A percentile compares a stretch with the other conserved stretches of the same genome.
Conservation (phyloP, 2,113 vertebrate species). For the Heterotis niloticus region DNA sequence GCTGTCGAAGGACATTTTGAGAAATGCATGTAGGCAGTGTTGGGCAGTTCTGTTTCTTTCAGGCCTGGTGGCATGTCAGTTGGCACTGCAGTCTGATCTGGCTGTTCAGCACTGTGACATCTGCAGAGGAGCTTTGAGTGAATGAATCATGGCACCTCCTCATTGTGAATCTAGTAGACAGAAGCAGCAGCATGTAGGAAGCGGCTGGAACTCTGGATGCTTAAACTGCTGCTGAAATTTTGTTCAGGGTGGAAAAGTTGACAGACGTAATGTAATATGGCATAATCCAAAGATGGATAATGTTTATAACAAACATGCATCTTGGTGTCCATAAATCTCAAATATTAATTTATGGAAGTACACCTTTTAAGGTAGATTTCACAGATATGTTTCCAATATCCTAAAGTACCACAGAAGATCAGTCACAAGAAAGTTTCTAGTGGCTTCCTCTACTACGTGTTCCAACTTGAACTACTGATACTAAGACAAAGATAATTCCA, state of each 20-base stretch:
- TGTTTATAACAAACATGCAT: not conserved
- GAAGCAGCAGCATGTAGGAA: not conserved
- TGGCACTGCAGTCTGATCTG: slow-evolving; percentile 11
- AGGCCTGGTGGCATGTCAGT: not conserved
- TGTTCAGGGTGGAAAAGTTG: not conserved
- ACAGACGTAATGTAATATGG: not conserved
- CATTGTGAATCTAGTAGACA: not conserved
- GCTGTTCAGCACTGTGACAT: slow-evolving; percentile 3
- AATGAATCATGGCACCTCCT: not conserved
- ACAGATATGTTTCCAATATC: too few species aligned
- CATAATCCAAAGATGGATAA: not conserved
- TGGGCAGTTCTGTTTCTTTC: not conserved
- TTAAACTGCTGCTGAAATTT: not conserved
- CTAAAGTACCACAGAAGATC: too few species aligned
- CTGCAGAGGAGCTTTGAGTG: not conserved
- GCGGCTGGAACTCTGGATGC: not conserved
- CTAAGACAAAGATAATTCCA: too few species aligned
- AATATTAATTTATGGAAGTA: not conserved
- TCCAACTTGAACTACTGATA: too few species aligned
- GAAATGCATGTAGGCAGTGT: too few species aligned
- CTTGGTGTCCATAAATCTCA: not conserved
- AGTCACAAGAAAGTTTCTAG: too few species aligned
- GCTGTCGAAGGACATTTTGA: not conserved
- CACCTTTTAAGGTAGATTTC: too few species aligned
- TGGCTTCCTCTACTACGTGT: too few species aligned